Evolutionary conservation across 2,797 vertebrate species (phyloP).

Genomic region (Myotis pilosus): DNA sequence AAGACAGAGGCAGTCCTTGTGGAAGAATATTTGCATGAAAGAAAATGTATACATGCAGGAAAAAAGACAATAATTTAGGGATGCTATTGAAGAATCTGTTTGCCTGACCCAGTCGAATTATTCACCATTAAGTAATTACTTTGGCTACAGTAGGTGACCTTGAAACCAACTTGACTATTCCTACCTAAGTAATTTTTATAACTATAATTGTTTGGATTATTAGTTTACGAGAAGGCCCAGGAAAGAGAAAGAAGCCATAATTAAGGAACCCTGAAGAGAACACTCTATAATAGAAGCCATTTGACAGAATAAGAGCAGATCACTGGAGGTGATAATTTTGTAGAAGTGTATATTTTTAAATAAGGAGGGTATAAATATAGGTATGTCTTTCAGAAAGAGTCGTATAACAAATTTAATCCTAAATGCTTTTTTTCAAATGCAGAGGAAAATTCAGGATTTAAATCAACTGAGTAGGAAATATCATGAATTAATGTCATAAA

Average conservation of each 20-base stretch:
- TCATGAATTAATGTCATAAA: not conserved
- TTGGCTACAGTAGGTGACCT: constrained; percentile 63
- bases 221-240: constrained; percentile 51
- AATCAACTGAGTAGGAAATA: not conserved
- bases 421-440: constrained; percentile 36
- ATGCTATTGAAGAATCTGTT: constrained; percentile 49
- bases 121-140: constrained; percentile 70
- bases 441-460: constrained; percentile 32
- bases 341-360: constrained; percentile 43
- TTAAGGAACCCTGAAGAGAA: constrained; percentile 42
- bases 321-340: constrained; percentile 42
- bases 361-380: not conserved
- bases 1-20: constrained; percentile 64
- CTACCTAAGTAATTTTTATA: constrained; percentile 64
- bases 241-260: constrained; percentile 40
- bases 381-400: constrained; percentile 35
- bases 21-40: constrained; percentile 76
- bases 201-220: constrained; percentile 52
- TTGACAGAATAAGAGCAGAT: constrained; percentile 46
- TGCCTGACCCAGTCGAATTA: constrained; percentile 59
- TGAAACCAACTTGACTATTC: constrained; percentile 47
- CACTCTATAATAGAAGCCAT: not conserved
- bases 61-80: constrained; percentile 74
- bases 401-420: constrained; percentile 41
- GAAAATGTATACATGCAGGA: constrained; percentile 77